phyloP scores from a whole-genome alignment of 1,140 invertebrate genomes.

The Trissolcus basalis region DNA sequence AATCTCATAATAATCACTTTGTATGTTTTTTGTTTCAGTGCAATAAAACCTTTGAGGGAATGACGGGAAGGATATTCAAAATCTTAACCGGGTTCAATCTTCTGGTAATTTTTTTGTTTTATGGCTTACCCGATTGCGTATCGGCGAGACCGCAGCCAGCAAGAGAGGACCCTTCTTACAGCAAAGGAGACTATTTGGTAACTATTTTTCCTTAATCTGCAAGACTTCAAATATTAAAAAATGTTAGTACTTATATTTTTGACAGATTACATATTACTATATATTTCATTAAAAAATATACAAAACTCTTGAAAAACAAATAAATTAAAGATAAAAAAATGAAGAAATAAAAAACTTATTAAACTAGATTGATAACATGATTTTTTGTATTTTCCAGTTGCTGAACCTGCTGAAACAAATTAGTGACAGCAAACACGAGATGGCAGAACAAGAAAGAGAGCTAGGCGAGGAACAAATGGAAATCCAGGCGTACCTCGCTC shows the following conservation, averaged over 20 bases:
- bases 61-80: conserved; percentile 61
- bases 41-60: conserved; percentile 57
- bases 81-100: conserved; percentile 61
- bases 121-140: conserved; percentile 44
- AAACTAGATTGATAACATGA: no score
- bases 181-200: conserved; percentile 41
- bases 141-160: conserved; percentile 61
- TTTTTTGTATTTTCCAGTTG: conserved; percentile 50
- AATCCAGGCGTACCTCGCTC: conserved; percentile 62
- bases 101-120: conserved; percentile 61
- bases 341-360: no score
- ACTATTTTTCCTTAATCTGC: conserved; percentile 8
- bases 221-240: no score
- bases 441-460: conserved; percentile 62
- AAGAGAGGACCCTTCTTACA: conserved; percentile 9
- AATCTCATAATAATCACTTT: conserved; percentile 22
- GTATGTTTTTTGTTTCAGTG: conserved; percentile 49
- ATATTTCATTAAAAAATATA: no score
- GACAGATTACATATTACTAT: no score
- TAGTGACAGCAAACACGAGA: conserved; percentile 58
- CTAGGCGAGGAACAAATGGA: conserved; percentile 63
- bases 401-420: conserved; percentile 63
- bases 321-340: conserved; percentile 10
- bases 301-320: no score
- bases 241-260: no score